Evolutionary conservation across 2,113 vertebrate genomes (phyloP), one percentile per base, ranked within the genome.

Genomic region (Dunckerocampus dactyliophorus): DNA sequence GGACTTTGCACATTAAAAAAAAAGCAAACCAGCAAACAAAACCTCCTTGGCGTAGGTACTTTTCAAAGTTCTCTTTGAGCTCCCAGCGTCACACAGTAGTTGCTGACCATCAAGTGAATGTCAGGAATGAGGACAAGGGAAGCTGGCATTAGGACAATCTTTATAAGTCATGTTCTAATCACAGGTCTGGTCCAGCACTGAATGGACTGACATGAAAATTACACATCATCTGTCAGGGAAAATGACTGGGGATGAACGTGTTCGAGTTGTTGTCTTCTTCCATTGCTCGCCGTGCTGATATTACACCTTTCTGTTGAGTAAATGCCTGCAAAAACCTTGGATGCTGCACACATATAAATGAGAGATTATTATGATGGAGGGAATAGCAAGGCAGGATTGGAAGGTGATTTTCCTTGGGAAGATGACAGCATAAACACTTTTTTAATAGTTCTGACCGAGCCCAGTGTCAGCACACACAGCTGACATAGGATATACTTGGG

Each of bases 341-440:
- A 71, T 51, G 55, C 48, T 17, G 47, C 61, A 48, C 61, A 66
- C 67, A 69, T 62, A 73, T 66, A 83, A 82, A 79, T 82, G 67
- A 73, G 61, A 69, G 73, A 77, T 80, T 81, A 85, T 84, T 85
- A 80, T 69, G 68, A 43, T 58, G 54, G 37, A 72, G 58, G 24
- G 47, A 34, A 50, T 63, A 59, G 52, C 42, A 11, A 59, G 65
- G 39, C 61, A 62, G 70, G 66, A 65, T 53, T 51, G 43, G 52
- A 54, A 70, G 76, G 79, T 67, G 72, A 74, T 82, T 78, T 82
- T 76, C 4, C 69, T 62, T 64, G 59, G 72, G 79, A 82, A 75
- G 54, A 47, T 86, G 82, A 87, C 78, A 82, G 73, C 75, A 76
- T 85, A 88, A 89, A 82, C 80, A 84, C 80, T 78, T 43, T 43